phyloP scores from a whole-genome alignment of 2,113 vertebrate species.

The Macquaria australasica region DNA sequence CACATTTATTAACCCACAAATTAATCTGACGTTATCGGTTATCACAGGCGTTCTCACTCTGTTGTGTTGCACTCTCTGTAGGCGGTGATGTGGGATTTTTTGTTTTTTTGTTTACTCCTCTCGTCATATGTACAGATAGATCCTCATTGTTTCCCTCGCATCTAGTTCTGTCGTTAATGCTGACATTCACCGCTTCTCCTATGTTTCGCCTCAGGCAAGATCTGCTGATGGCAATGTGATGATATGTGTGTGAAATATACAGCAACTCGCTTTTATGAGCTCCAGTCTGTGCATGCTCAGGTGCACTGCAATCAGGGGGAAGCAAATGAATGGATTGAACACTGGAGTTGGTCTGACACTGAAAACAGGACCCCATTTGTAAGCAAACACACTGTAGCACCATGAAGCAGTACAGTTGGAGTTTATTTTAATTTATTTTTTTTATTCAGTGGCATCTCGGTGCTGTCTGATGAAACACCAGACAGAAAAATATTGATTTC shows the following conservation, averaged over 20 bases:
- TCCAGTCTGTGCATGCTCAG: slow-evolving; percentile 36
- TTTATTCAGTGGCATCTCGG: not conserved
- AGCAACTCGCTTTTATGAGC: slow-evolving; percentile 47
- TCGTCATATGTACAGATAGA: slow-evolving; percentile 13
- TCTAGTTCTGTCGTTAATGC: slow-evolving; percentile 48
- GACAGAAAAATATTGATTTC: slow-evolving; percentile 11
- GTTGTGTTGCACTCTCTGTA: not conserved
- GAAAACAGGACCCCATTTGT: slow-evolving; percentile 50
- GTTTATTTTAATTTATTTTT: not conserved
- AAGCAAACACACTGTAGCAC: slow-evolving; percentile 6
- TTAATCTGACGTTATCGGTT: slow-evolving; percentile 32
- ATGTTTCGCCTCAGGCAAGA: slow-evolving; percentile 39
- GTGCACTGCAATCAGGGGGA: slow-evolving; percentile 49
- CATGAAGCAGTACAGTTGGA: not conserved
- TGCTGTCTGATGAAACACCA: slow-evolving; percentile 14
- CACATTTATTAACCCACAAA: slow-evolving; percentile 45
- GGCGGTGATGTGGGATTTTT: slow-evolving; percentile 4
- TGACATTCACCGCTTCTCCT: slow-evolving; percentile 26
- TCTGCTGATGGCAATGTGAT: slow-evolving; percentile 42
- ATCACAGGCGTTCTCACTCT: not conserved
- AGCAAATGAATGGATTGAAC: slow-evolving; percentile 57
- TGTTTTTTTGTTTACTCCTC: not conserved
- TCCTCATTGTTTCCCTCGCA: slow-evolving; percentile 6
- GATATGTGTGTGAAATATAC: slow-evolving; percentile 45
- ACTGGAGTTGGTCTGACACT: slow-evolving; percentile 42